A percentile compares a stretch with the other conserved stretches of the same genome.
Evolutionary conservation across 2,797 vertebrate genomes (phyloP).

Genomic region (Pempheris klunzingeri): DNA sequence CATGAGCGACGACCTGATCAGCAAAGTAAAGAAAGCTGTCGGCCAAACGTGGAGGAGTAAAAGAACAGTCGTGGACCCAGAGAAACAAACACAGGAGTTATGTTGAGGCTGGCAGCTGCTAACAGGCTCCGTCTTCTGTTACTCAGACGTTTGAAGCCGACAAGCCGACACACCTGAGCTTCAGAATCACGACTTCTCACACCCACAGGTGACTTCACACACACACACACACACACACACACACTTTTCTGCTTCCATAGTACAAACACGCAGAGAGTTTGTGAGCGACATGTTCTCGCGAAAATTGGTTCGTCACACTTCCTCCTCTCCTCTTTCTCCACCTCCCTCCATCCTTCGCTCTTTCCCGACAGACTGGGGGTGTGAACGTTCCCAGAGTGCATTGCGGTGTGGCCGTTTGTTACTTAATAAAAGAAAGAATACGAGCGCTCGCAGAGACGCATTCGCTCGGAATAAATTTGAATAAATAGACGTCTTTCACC

Average conservation of each 20-base stretch:
- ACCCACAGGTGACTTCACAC: neutral
- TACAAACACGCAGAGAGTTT: neutral
- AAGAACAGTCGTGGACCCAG: no score
- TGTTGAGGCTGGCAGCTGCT: no score
- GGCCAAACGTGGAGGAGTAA: no score
- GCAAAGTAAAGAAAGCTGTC: no score
- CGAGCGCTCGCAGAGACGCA: neutral
- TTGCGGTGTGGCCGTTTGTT: neutral
- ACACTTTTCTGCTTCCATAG: no score
- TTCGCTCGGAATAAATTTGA: neutral
- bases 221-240: no score
- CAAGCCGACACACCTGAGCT: no score
- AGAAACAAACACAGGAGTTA: no score
- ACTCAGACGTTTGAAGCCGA: no score
- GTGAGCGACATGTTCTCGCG: neutral
- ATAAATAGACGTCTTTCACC: neutral
- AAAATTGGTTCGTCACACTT: conserved; percentile 50
- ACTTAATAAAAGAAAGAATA: neutral
- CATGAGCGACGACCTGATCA: no score
- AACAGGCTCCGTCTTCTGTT: no score
- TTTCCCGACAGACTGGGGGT: neutral
- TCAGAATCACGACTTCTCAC: neutral
- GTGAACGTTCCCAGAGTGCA: conserved; percentile 39
- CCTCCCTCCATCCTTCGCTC: neutral
- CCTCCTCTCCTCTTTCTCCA: conserved; percentile 10